phyloP scores from a whole-genome alignment of 2,888 invertebrate genomes.

The Leptothorax acervorum region DNA sequence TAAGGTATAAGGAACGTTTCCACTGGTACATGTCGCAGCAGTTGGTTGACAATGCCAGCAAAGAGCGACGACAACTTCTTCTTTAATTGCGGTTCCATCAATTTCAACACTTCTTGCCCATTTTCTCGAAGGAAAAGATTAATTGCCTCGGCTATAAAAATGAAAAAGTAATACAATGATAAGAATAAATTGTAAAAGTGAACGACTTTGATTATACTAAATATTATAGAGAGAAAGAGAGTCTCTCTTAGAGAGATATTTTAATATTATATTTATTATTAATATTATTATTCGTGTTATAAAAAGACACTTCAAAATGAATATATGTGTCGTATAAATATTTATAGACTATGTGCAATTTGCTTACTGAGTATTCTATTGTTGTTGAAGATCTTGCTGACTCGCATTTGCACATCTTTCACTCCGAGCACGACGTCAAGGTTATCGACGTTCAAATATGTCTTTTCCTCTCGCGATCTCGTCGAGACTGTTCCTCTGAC shows the following conservation, averaged over 20 bases:
- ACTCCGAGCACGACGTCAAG: conserved; percentile 88
- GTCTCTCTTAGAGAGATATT: neutral
- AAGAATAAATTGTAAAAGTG: neutral
- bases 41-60: conserved; percentile 89
- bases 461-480: conserved; percentile 84
- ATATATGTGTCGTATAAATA: neutral
- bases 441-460: conserved; percentile 88
- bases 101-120: conserved; percentile 89
- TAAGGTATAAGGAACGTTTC: conserved; percentile 87
- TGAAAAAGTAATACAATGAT: neutral
- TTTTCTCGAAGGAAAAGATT: conserved; percentile 91
- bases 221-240: neutral
- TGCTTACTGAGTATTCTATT: conserved; percentile 90
- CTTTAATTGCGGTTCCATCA: conserved; percentile 90
- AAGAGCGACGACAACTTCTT: conserved; percentile 89
- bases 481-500: conserved; percentile 88
- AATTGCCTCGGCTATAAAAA: conserved; percentile 89
- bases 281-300: neutral
- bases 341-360: neutral
- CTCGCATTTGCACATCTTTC: conserved; percentile 88
- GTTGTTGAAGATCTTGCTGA: conserved; percentile 90
- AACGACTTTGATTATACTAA: neutral
- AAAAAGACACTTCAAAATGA: neutral
- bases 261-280: neutral
- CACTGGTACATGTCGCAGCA: conserved; percentile 89